Percentiles rank a stretch among this genome's conserved stretches.
These are phyloP conservation scores for Notothenia rossii DNA, from an alignment of 2,113 vertebrate genomes.

Conservation along the genomic window DNA sequence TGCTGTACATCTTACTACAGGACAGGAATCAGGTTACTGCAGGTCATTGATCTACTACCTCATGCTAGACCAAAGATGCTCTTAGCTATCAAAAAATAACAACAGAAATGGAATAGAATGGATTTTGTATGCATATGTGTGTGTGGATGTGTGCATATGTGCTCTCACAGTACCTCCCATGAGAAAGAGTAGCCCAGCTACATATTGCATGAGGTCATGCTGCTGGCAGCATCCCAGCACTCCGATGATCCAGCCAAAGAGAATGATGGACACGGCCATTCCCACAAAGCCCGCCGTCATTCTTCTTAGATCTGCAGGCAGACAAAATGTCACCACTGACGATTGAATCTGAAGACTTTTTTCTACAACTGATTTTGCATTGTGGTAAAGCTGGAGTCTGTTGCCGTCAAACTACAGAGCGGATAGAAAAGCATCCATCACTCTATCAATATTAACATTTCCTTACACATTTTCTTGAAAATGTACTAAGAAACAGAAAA, in stretches of 20 bases:
- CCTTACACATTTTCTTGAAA: not conserved
- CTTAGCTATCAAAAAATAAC: conserved; percentile 47
- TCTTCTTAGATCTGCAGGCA: conserved; percentile 88
- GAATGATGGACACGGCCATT: conserved; percentile 95
- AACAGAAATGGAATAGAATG: conserved; percentile 40
- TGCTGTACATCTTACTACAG: conserved; percentile 15
- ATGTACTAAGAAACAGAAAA: not conserved
- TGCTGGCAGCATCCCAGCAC: conserved; percentile 94
- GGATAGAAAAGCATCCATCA: not conserved
- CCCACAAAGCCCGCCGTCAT: conserved; percentile 96
- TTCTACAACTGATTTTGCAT: not conserved
- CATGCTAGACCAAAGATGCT: conserved; percentile 24
- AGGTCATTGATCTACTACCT: conserved; percentile 26
- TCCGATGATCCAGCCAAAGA: conserved; percentile 93
- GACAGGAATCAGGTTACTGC: conserved; percentile 43
- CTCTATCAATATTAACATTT: not conserved
- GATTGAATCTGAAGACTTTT: not conserved
- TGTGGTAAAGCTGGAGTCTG: not conserved
- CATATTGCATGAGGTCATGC: conserved; percentile 96
- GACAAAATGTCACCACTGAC: not conserved
- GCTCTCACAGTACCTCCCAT: conserved; percentile 91
- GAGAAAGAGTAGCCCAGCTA: conserved; percentile 94
- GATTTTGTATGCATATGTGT: conserved; percentile 48
- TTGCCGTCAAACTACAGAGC: not conserved
- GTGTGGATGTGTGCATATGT: conserved; percentile 44